Conservation (phyloP, 2,888 invertebrate species). For the Oegoconia quadripuncta region DNA sequence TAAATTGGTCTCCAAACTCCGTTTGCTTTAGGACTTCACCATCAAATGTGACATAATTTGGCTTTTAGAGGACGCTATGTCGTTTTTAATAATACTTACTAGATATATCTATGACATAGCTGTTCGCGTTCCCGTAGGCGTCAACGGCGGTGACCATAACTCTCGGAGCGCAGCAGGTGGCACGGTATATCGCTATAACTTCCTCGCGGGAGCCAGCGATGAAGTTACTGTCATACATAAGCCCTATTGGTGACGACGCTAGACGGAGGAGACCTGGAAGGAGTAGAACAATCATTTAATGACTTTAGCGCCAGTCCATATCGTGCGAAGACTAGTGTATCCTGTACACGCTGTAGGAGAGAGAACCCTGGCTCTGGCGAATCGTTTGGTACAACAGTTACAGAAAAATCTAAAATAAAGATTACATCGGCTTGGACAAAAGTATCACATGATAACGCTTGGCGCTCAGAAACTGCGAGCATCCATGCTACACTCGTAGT, state of each 20-base stretch:
- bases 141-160: conserved; percentile 84
- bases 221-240: conserved; percentile 81
- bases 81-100: conserved; percentile 48
- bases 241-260: conserved; percentile 78
- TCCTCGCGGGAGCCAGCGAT: conserved; percentile 83
- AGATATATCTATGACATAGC: conserved; percentile 79
- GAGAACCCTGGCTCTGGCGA: no score
- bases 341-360: no score
- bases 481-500: no score
- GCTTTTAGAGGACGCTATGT: no score
- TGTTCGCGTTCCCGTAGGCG: conserved; percentile 82
- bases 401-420: no score
- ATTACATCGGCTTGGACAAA: no score
- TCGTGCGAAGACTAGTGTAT: not conserved
- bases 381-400: no score
- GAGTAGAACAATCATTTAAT: not conserved
- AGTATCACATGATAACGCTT: no score
- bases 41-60: no score
- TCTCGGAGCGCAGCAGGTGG: conserved; percentile 85
- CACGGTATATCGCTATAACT: conserved; percentile 82
- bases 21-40: no score
- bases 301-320: not conserved
- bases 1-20: no score
- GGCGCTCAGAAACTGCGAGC: no score
- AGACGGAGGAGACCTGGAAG: conserved; percentile 79